These are phyloP conservation scores for Brenthis hecate DNA, from an alignment of 2,888 invertebrate species.

Conservation along the genomic window DNA sequence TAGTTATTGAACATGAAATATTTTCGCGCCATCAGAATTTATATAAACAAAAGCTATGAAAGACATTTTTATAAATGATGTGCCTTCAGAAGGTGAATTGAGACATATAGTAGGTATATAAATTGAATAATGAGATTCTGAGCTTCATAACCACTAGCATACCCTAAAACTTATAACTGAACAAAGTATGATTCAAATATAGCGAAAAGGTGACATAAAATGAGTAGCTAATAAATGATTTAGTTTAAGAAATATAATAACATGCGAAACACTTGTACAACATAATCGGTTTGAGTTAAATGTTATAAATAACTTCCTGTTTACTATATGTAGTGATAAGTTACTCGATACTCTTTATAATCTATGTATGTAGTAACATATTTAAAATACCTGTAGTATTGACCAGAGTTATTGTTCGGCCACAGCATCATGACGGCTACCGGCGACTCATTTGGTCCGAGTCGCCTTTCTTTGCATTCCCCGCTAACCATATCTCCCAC, in stretches of 20 bases:
- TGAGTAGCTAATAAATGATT: too few species aligned
- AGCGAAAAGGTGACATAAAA: too few species aligned
- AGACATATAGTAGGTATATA: too few species aligned
- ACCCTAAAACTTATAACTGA: too few species aligned
- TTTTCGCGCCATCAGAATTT: conserved; percentile 32
- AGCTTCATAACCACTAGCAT: too few species aligned
- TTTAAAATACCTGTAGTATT: conserved; percentile 69
- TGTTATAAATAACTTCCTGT: too few species aligned
- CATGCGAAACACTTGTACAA: too few species aligned
- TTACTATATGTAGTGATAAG: too few species aligned
- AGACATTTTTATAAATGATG: conserved; percentile 19
- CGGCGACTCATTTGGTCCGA: conserved; percentile 91
- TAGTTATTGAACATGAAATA: conserved; percentile 32
- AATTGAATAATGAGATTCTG: too few species aligned
- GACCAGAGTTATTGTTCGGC: conserved; percentile 86
- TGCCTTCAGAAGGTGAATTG: not conserved
- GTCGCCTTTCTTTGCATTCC: conserved; percentile 95
- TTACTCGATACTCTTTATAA: not conserved
- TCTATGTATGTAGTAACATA: not conserved
- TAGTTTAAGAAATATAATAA: too few species aligned
- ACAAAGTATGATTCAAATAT: too few species aligned
- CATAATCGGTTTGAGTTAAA: too few species aligned
- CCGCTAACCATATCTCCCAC: conserved; percentile 93
- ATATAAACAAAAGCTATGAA: conserved; percentile 33
- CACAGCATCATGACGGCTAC: conserved; percentile 92